These are phyloP conservation scores for Drosophila biarmipes DNA, from an alignment of 1,140 invertebrate genomes.

Conservation along the genomic window DNA sequence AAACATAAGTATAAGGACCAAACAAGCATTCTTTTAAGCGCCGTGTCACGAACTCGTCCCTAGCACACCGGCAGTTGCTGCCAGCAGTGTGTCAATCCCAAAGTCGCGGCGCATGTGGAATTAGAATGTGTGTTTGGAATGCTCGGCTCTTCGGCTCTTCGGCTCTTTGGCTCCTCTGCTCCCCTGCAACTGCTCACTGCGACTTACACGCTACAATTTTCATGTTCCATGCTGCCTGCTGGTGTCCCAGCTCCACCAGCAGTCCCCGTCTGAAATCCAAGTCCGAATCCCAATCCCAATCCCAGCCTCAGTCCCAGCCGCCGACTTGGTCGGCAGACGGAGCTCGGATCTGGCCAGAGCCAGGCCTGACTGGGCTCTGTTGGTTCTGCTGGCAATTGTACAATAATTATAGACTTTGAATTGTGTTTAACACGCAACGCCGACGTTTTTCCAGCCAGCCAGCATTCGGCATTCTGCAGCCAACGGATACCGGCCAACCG, in stretches of 20 bases:
- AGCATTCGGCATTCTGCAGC: slow-evolving; percentile 31
- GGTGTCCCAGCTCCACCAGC: slow-evolving; percentile 27
- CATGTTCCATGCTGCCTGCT: slow-evolving; percentile 67
- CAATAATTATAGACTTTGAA: slow-evolving; percentile 84
- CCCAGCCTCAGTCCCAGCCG: slow-evolving; percentile 24
- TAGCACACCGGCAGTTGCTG: slow-evolving; percentile 12
- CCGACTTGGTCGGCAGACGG: slow-evolving; percentile 29
- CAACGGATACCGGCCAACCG: slow-evolving; percentile 28
- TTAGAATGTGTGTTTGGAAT: slow-evolving; percentile 83
- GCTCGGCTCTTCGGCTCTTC: slow-evolving; percentile 37
- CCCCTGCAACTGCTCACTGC: slow-evolving; percentile 62
- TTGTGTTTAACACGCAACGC: slow-evolving; percentile 84
- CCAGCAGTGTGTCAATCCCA: slow-evolving; percentile 70
- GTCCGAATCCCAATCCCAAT: slow-evolving; percentile 5
- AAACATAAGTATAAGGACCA: too few relatives aligned
- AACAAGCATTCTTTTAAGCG: too few relatives aligned
- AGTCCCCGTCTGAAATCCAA: background rate
- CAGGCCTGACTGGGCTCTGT: slow-evolving; percentile 53
- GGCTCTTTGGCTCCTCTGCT: slow-evolving; percentile 33
- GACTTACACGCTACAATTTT: slow-evolving; percentile 81
- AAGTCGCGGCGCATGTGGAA: slow-evolving; percentile 67
- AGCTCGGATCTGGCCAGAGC: slow-evolving; percentile 19
- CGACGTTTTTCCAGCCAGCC: slow-evolving; percentile 55
- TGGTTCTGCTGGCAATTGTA: slow-evolving; percentile 81
- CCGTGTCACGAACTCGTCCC: slow-evolving; percentile 27